A percentile compares a stretch with the other conserved stretches of the same genome.
These are phyloP conservation scores for Bubo bubo DNA, from an alignment of 2,113 vertebrate species.

Conservation along the genomic window DNA sequence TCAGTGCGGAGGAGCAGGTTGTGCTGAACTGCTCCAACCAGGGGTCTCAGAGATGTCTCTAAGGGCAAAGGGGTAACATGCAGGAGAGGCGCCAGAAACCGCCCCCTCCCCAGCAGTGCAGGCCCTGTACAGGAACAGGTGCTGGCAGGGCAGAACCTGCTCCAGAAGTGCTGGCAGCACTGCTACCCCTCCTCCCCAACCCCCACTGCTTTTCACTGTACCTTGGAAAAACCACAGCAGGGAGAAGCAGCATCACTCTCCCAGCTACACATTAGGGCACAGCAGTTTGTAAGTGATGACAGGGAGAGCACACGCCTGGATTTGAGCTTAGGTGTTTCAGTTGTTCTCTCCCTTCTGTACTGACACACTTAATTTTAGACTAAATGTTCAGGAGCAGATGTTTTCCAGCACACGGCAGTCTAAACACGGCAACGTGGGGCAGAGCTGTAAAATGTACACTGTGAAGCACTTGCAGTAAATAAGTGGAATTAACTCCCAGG, in stretches of 20 bases:
- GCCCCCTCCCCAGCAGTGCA: not conserved
- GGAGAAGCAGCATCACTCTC: too few relatives aligned
- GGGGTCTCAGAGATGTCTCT: not conserved
- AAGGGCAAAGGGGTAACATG: too few relatives aligned
- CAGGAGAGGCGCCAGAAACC: not conserved
- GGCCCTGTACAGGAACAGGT: too few relatives aligned
- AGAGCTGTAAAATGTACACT: rapidly evolving
- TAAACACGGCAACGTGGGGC: not conserved
- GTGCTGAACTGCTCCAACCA: not conserved
- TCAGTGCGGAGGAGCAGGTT: rapidly evolving
- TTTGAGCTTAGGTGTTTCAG: not conserved
- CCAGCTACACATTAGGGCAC: rapidly evolving
- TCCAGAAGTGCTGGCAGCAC: too few relatives aligned
- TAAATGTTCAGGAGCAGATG: not conserved
- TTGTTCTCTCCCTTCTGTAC: not conserved
- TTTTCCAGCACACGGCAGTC: not conserved
- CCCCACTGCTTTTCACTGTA: too few relatives aligned
- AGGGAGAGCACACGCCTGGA: rapidly evolving
- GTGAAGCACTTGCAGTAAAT: not conserved
- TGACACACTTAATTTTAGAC: not conserved
- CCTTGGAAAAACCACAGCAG: not conserved
- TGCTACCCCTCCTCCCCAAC: not conserved
- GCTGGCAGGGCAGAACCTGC: not conserved
- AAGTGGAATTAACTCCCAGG: not conserved
- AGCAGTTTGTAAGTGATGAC: rapidly evolving